phyloP scores from a whole-genome alignment of 2,113 vertebrate species.

The Aptenodytes forsteri region DNA sequence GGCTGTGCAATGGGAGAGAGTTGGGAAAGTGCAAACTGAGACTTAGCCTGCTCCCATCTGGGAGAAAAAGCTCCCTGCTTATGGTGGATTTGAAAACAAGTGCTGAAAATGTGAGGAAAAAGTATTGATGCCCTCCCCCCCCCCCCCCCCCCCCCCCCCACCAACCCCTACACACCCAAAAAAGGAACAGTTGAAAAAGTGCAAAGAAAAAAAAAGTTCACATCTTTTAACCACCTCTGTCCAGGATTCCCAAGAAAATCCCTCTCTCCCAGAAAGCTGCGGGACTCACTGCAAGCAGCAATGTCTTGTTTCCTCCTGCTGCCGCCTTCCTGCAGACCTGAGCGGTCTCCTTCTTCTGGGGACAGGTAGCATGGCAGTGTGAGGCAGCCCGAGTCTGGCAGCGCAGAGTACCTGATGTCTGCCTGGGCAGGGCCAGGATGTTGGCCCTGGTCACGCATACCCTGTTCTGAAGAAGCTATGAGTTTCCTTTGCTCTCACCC shows the following conservation, averaged over 20 bases:
- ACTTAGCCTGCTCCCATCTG: neutral
- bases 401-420: rapidly evolving
- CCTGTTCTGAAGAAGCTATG: neutral
- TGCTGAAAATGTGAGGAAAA: neutral
- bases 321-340: neutral
- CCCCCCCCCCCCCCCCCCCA: rapidly evolving
- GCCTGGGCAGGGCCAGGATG: neutral
- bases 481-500: neutral
- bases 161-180: too few species aligned
- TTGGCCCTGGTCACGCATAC: neutral
- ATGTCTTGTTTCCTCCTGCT: neutral
- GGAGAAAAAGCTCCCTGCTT: neutral
- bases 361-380: rapidly evolving
- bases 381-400: neutral
- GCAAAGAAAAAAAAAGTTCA: neutral
- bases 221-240: neutral
- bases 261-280: neutral
- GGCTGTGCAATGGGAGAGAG: neutral
- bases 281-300: neutral
- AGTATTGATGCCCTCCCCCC: neutral
- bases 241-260: neutral
- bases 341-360: neutral
- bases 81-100: neutral
- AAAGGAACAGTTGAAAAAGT: neutral
- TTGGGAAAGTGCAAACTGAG: neutral